phyloP scores from a whole-genome alignment of 2,113 vertebrate species.

The Anolis carolinensis region DNA sequence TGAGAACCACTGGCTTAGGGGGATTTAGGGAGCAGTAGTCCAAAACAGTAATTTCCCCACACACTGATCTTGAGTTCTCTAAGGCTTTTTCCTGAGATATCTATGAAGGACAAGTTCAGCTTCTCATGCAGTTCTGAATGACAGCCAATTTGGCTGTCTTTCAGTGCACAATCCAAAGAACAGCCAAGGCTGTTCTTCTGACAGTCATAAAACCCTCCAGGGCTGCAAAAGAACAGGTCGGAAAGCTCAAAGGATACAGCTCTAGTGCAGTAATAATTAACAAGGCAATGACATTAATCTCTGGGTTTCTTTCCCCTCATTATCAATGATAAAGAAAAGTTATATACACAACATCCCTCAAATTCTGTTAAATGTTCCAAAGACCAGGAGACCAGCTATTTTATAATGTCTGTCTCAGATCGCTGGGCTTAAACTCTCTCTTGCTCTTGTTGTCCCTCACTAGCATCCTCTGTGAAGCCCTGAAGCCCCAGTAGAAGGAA shows the following conservation, averaged over 20 bases:
- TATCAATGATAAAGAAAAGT: not conserved
- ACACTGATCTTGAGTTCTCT: conserved; percentile 1
- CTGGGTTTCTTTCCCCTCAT: conserved; percentile 33
- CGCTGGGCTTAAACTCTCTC: too few relatives aligned
- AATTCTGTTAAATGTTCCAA: not conserved
- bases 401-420: not conserved
- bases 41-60: conserved; percentile 1
- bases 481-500: too few relatives aligned
- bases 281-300: conserved; percentile 59
- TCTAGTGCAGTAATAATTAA: conserved; percentile 77
- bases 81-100: conserved; percentile 61
- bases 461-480: not conserved
- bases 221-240: conserved; percentile 67
- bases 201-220: conserved; percentile 69
- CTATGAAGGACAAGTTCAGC: conserved; percentile 3
- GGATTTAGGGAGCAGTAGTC: not conserved
- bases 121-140: conserved; percentile 39
- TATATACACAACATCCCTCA: too few relatives aligned
- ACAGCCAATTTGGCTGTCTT: conserved; percentile 61
- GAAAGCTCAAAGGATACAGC: conserved; percentile 64
- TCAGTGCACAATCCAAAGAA: conserved; percentile 69
- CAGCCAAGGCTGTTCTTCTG: conserved; percentile 65
- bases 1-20: too few relatives aligned
- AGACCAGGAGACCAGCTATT: rapidly evolving
- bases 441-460: not conserved